These are phyloP conservation scores for Nicator chloris DNA, from an alignment of 2,113 vertebrate species.

Conservation along the genomic window DNA sequence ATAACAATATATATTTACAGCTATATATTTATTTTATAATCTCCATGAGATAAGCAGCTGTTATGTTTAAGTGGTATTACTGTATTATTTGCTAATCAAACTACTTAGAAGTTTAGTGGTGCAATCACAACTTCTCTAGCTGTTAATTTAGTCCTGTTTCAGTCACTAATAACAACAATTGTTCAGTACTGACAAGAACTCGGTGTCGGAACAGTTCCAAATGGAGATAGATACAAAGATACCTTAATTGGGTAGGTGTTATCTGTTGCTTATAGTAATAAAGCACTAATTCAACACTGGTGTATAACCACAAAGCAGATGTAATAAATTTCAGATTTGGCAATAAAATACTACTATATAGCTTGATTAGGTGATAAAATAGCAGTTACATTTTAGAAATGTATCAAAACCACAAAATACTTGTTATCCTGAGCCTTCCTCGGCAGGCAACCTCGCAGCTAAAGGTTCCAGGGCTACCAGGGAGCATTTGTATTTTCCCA, in stretches of 20 bases:
- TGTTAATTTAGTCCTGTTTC: slow-evolving; percentile 42
- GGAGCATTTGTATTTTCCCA: not conserved
- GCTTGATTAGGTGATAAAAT: not conserved
- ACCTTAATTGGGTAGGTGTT: slow-evolving; percentile 22
- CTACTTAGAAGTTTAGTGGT: not conserved
- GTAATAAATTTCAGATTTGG: slow-evolving; percentile 44
- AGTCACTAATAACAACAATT: not conserved
- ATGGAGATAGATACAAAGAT: slow-evolving; percentile 32
- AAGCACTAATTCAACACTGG: slow-evolving; percentile 27
- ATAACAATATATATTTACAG: not conserved
- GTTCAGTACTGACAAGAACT: not conserved
- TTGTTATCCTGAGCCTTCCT: not conserved
- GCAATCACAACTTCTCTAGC: slow-evolving; percentile 3
- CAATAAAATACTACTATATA: not conserved
- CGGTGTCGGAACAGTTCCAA: not conserved
- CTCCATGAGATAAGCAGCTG: slow-evolving; percentile 11
- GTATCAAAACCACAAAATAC: not conserved
- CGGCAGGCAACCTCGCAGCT: not conserved
- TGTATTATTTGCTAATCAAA: not conserved
- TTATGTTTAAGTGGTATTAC: not conserved
- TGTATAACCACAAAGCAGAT: slow-evolving; percentile 5
- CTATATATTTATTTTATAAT: not conserved
- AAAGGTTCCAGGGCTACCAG: not conserved
- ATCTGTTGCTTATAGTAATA: slow-evolving; percentile 52
- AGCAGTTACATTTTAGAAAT: not conserved